A percentile compares a stretch with the other conserved stretches of the same genome.
phyloP scores from a whole-genome alignment of 92 coral and sea anemone genomes.

The Porites divaricata region DNA sequence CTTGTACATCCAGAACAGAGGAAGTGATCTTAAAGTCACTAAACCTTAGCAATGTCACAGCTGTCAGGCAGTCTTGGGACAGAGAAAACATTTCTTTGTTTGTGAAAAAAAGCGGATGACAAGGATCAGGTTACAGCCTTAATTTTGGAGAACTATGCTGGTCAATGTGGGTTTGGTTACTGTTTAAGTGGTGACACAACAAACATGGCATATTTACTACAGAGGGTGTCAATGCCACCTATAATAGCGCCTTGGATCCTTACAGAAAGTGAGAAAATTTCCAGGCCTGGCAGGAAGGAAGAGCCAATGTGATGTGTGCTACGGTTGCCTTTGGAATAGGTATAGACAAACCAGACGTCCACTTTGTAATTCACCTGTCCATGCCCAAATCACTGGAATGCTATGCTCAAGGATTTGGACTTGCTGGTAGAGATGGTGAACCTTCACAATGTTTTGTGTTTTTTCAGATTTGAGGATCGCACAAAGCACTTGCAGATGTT shows the following conservation, averaged over 20 bases:
- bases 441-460: slow-evolving; percentile 34
- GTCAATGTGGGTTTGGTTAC: slow-evolving; percentile 51
- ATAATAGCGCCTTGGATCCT: slow-evolving; percentile 70
- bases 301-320: slow-evolving; percentile 61
- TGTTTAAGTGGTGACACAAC: background rate
- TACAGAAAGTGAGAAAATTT: slow-evolving; percentile 45
- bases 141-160: slow-evolving; percentile 16
- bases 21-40: slow-evolving; percentile 19
- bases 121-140: slow-evolving; percentile 40
- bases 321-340: slow-evolving; percentile 76
- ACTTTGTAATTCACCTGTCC: slow-evolving; percentile 59
- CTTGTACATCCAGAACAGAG: slow-evolving; percentile 49
- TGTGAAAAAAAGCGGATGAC: slow-evolving; percentile 52
- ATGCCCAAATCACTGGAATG: slow-evolving; percentile 60
- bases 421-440: slow-evolving; percentile 69
- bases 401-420: slow-evolving; percentile 65
- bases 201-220: slow-evolving; percentile 52
- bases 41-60: background rate
- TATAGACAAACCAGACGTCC: slow-evolving; percentile 65
- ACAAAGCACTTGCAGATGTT: slow-evolving; percentile 25
- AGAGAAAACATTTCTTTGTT: background rate
- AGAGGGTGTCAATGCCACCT: slow-evolving; percentile 68
- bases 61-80: background rate
- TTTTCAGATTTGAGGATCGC: slow-evolving; percentile 45
- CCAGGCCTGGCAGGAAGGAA: slow-evolving; percentile 54